These are phyloP conservation scores for Hyppa rectilinea DNA, from an alignment of 2,888 invertebrate species.

Conservation along the genomic window DNA sequence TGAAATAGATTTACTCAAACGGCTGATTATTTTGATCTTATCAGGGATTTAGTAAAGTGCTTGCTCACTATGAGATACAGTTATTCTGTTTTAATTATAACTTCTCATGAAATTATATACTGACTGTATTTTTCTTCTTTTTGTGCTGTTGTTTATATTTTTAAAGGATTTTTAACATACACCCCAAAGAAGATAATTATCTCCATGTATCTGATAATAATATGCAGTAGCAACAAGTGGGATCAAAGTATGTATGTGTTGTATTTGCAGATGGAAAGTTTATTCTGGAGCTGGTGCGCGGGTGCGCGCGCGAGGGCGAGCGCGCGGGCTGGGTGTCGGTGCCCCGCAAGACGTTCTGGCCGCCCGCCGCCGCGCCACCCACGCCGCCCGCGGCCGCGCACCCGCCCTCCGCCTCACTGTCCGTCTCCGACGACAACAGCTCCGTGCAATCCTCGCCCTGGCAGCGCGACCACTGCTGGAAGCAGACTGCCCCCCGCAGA, in stretches of 20 bases:
- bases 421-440: conserved; percentile 97
- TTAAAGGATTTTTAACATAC: neutral
- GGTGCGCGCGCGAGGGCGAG: conserved; percentile 92
- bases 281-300: conserved; percentile 94
- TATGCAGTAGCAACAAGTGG: conserved; percentile 17
- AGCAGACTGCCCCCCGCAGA: conserved; percentile 94
- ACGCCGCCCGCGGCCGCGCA: conserved; percentile 89
- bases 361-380: conserved; percentile 93
- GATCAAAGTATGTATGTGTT: conserved; percentile 44
- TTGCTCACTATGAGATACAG: conserved; percentile 25
- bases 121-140: neutral
- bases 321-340: conserved; percentile 97
- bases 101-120: neutral
- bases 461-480: conserved; percentile 97
- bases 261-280: conserved; percentile 95
- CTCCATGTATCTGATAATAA: conserved; percentile 5
- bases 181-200: neutral
- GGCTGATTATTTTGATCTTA: conserved; percentile 42
- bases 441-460: conserved; percentile 97
- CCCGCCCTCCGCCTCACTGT: conserved; percentile 94
- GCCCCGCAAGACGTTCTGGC: conserved; percentile 96
- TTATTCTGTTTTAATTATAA: conserved; percentile 5
- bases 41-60: conserved; percentile 37
- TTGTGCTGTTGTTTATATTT: neutral
- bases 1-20: conserved; percentile 25